Evolutionary conservation across 2,113 vertebrate genomes (phyloP).

Genomic region (Butastur rufipennis): DNA sequence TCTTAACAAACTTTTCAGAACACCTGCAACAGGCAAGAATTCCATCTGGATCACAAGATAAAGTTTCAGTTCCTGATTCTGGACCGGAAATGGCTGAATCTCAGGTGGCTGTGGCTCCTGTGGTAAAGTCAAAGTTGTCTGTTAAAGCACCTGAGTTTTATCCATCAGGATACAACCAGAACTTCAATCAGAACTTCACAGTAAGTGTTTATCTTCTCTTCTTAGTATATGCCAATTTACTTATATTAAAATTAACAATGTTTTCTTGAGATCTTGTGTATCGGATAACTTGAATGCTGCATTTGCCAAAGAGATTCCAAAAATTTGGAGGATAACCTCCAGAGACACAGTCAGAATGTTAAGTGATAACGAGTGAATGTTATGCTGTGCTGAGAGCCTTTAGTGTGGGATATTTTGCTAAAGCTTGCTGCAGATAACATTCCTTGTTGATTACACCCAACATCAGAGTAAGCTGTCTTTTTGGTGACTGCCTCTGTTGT

Average conservation of each 20-base stretch:
- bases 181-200: too few relatives aligned
- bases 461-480: background rate
- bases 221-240: background rate
- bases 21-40: slow-evolving; percentile 34
- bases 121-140: slow-evolving; percentile 82
- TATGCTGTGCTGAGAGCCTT: too few relatives aligned
- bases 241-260: background rate
- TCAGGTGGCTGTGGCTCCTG: slow-evolving; percentile 67
- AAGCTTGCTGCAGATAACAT: background rate
- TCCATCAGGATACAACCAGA: too few relatives aligned
- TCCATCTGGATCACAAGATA: slow-evolving; percentile 47
- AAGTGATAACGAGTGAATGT: background rate
- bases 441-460: background rate
- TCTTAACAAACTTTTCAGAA: slow-evolving; percentile 31
- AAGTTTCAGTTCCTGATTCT: slow-evolving; percentile 52
- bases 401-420: background rate
- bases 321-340: background rate
- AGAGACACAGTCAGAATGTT: background rate
- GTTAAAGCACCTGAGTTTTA: too few relatives aligned
- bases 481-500: background rate
- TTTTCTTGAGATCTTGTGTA: background rate
- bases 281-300: background rate
- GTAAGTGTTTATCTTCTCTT: background rate
- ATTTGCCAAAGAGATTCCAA: background rate
- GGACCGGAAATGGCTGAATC: slow-evolving; percentile 60